Evolutionary conservation across 2,888 invertebrate species (phyloP), one percentile per base, ranked within the genome.

Genomic region (Ctena decussata): DNA sequence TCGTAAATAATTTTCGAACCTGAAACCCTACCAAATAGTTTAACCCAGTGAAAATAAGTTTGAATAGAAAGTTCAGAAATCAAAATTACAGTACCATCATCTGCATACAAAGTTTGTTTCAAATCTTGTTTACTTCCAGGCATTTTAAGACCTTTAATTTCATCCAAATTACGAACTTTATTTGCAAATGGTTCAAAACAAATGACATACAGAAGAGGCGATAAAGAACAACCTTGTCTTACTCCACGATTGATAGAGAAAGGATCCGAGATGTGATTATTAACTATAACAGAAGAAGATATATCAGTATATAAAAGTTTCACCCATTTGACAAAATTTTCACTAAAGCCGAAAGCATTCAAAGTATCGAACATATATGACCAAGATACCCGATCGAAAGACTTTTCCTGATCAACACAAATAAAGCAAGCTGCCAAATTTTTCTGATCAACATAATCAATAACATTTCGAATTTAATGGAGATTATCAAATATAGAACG

Each of bases 331-430:
- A 89, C 81, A 37, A 91, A 86, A 46, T 77, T 53, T 32, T 77
- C 32, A 30, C 84, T 76, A 87, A 92, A 90, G 21, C 89, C 89
- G 78, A 87, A 91, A 12, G 80, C 39, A 12, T 74, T 1, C 46
- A 92, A 71, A 8, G 79, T 77, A 69, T 86, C 74, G 80, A 84
- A 87, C 32, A 92, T n/a, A 78, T 80, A 91, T 24, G 80, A 74
- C 73, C 89, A 86, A 37, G 78, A 83, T 15, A 91, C 91, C 53
- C 90, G 75, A 72, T 91, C 90, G 53, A 91, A 91, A 0, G 90
- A 90, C 53, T 91, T 92, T 65, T 87, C 89, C 77, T 91, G 92
- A 65, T 92, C 91, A 39, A 90, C 46, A 80, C 57, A 73, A 46
- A 90, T 86, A 72, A 90, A 88, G 53, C 79, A 79, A 37, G 85